Conservation (phyloP, 2,113 vertebrate species). For the Platichthys stellatus region DNA sequence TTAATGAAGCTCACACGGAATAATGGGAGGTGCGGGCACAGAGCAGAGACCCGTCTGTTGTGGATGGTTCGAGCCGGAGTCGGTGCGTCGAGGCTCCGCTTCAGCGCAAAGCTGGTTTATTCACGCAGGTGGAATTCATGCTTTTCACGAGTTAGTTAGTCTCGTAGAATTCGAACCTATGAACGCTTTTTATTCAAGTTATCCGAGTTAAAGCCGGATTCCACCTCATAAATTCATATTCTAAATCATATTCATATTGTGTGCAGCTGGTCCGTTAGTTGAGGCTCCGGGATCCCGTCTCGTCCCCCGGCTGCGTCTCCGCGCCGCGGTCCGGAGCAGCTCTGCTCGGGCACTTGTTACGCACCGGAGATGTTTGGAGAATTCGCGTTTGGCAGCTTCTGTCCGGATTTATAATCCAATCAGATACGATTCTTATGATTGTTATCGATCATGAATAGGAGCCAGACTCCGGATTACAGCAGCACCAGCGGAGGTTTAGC, state of each 20-base stretch:
- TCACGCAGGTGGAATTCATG: background rate
- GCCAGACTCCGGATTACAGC: background rate
- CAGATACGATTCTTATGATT: background rate
- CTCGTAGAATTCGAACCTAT: background rate
- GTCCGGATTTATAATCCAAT: background rate
- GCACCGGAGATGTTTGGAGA: conserved; percentile 17
- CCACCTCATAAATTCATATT: no score
- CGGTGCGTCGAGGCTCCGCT: background rate
- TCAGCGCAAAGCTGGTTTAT: background rate
- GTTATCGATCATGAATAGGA: background rate
- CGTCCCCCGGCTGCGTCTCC: background rate
- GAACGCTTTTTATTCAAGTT: background rate
- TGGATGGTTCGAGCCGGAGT: background rate
- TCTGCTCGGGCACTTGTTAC: conserved; percentile 61
- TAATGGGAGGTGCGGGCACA: no score
- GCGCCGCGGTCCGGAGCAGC: background rate
- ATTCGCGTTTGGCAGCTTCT: background rate
- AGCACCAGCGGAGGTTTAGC: background rate
- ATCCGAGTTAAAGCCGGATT: background rate
- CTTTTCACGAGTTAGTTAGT: background rate
- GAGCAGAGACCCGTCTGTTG: no score
- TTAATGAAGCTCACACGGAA: no score
- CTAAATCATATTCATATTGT: no score
- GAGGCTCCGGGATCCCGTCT: background rate
- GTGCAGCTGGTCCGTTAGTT: background rate